Evolutionary conservation across 2,888 invertebrate genomes (phyloP), one percentile per base, ranked within the genome.

Genomic region (Orthonevra nobilis): DNA sequence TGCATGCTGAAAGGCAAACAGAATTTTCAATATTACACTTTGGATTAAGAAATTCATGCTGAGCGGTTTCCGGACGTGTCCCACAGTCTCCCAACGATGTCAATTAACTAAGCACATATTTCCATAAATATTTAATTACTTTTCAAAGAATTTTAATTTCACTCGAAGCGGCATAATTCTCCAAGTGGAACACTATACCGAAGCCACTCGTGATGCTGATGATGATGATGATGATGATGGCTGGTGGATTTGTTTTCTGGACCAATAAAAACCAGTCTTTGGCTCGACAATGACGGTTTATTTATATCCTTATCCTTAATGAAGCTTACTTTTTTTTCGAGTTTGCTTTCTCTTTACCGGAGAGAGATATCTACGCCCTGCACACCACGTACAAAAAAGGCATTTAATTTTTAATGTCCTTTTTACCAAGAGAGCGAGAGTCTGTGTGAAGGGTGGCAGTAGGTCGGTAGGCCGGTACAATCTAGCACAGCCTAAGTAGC

Each of bases 91-190:
- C 60, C 36, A 32, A 34, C 52, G 34, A 64, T 64, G 70, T 64
- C 77, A 66, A 79, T 79, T 79, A 79, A 79, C 66, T 66, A 61
- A 66, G 72, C 79, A 79, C 79, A 79, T 73, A 79, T 73, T 79
- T 79, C 66, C 73, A 79, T 79, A 79, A 66, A 79, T 79, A 73
- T 79, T 79, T 79, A 79, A 79, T 79, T 73, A 79, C 73, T 73
- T 72, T 79, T 73, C 56, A 66, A 79, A 73, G 79, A 73, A 79
- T 73, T 79, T 73, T 66, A 66, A 79, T 79, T 79, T 66, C 63
- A 63, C 44, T 58, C 63, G 26, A 63, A 61, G 64, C 23, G 61
- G 44, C 60, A 40, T 19, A 44, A n/a, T n/a, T 60, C 40, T 20
- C 19, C 20, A 20, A 60, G 32, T 23, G 42, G 42, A 34, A 44